These are phyloP conservation scores for Pocillopora verrucosa DNA, from an alignment of 64 coral and sea anemone species.

Conservation along the genomic window DNA sequence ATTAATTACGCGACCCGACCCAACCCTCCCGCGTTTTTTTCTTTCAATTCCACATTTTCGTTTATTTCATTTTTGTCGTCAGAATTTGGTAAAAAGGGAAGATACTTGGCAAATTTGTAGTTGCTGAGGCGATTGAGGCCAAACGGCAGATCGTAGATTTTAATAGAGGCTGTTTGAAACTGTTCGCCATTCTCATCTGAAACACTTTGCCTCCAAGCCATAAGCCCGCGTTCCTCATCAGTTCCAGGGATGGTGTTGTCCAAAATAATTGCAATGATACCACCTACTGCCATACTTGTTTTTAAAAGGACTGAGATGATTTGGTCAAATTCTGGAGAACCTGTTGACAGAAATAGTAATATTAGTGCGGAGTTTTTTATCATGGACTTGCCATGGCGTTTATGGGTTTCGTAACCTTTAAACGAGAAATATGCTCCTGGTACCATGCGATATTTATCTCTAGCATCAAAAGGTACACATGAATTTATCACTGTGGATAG, in stretches of 20 bases:
- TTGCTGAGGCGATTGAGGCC: slow-evolving; percentile 55
- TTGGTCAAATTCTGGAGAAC: background rate
- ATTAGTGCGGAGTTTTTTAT: too few species aligned
- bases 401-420: too few species aligned
- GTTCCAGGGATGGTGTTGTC: background rate
- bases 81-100: slow-evolving; percentile 19
- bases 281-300: background rate
- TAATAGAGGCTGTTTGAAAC: slow-evolving; percentile 48
- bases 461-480: too few species aligned
- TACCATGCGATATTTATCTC: too few species aligned
- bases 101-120: slow-evolving; percentile 34
- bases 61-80: too few species aligned
- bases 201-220: slow-evolving; percentile 14
- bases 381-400: too few species aligned
- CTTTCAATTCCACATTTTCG: too few species aligned
- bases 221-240: background rate
- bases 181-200: slow-evolving; percentile 33
- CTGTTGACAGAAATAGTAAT: background rate
- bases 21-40: too few species aligned
- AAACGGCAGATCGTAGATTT: slow-evolving; percentile 63
- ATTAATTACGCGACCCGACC: too few species aligned
- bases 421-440: too few species aligned
- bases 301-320: background rate
- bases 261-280: background rate
- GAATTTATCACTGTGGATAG: too few species aligned